Base-by-base conservation (phyloP, 2,797 vertebrate species). In the Sylvia borin region DNA sequence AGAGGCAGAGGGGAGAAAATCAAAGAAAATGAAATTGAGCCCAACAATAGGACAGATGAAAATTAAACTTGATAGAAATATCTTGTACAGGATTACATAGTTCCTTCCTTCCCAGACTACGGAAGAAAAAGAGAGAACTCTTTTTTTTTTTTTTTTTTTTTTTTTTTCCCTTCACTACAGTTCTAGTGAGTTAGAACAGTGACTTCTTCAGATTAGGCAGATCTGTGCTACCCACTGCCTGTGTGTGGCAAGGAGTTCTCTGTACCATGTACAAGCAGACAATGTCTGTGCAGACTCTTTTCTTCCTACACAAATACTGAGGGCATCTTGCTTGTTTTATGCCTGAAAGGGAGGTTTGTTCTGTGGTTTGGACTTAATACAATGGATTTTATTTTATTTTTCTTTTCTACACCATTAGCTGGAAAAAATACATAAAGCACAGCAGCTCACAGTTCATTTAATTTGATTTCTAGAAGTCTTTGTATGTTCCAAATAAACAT, bases 291-390 rank as follows among this genome's bases (percentile, higher is more conserved):
- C 92, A 88, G 85, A 26, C 76, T 85, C 75, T 94, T 86, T 82
- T 91, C 86, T 78, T 67, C 90, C 96, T 94, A 92, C 96, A 91
- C 67, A 11, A 83, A 96, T 80, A 60, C 88, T 95, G 84, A 92
- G 87, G 72, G 43, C 60, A 95, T 96, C 96, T 96, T 96, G 95
- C 95, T 97, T 97, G 90, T 89, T 94, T 96, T 95, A 29, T 42
- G 32, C 81, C 85, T 97, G 92, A 97, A 97, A 97, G 80, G 80
- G 89, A 67, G 90, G 43, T 93, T 97, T 98, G 96, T 98, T 96
- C 86, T 95, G 92, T 96, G 95, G 80, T 95, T 96, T 97, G 95
- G 95, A 93, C 85, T 89, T 77, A 40, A 51, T 95, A 97, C 96
- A 98, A 96, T 95, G 79, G 83, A 68, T 91, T 91, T 97, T 32